These are phyloP conservation scores for Agrochola circellaris DNA, from an alignment of 2,888 invertebrate genomes.

Conservation along the genomic window DNA sequence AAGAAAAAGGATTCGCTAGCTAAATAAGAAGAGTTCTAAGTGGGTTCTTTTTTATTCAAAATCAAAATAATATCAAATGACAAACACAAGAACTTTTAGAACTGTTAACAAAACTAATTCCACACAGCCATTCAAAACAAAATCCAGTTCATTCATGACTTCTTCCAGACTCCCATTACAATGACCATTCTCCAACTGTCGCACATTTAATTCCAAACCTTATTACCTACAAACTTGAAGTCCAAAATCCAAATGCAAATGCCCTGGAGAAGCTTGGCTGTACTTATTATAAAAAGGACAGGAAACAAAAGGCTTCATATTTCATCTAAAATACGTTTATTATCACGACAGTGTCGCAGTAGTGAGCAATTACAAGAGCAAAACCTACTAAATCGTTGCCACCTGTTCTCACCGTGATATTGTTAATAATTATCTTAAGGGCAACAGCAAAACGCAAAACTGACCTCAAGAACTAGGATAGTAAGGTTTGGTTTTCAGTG, in stretches of 20 bases:
- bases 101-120: constrained; percentile 20
- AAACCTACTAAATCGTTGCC: constrained; percentile 83
- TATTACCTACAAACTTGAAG: constrained; percentile 6
- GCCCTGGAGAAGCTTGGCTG: background rate
- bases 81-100: background rate
- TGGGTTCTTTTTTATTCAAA: background rate
- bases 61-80: background rate
- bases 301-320: constrained; percentile 71
- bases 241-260: background rate
- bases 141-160: constrained; percentile 66
- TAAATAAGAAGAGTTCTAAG: background rate
- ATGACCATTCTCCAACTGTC: constrained; percentile 29
- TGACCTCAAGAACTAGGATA: constrained; percentile 43
- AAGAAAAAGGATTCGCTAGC: background rate
- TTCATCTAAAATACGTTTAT: constrained; percentile 78
- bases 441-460: constrained; percentile 56
- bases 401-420: constrained; percentile 85
- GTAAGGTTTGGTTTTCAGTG: constrained; percentile 67
- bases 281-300: constrained; percentile 28
- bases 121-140: constrained; percentile 53
- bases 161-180: constrained; percentile 19
- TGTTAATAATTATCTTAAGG: constrained; percentile 81
- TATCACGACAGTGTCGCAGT: constrained; percentile 81
- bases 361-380: constrained; percentile 87
- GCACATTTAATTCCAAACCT: constrained; percentile 39